These are phyloP conservation scores for Tetanocera ferruginea DNA, from an alignment of 2,888 invertebrate genomes.

Conservation along the genomic window DNA sequence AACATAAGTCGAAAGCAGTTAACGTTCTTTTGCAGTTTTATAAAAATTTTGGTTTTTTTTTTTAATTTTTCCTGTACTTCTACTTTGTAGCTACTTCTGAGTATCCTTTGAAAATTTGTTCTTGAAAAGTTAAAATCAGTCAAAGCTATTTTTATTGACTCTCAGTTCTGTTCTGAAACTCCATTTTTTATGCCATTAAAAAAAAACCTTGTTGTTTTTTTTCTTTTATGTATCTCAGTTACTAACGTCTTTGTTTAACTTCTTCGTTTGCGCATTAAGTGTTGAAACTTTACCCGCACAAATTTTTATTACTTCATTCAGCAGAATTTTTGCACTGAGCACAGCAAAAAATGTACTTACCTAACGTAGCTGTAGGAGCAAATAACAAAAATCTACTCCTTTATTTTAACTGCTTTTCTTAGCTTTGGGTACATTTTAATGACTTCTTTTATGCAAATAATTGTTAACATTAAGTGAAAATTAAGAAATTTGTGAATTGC, in stretches of 20 bases:
- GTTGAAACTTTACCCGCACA: background rate
- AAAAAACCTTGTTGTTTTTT: background rate
- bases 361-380: too few species aligned
- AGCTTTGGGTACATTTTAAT: background rate
- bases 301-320: background rate
- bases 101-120: background rate
- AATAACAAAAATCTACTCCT: background rate
- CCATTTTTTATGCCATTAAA: background rate
- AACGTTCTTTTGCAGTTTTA: too few species aligned
- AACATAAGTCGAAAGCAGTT: too few species aligned
- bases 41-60: too few species aligned
- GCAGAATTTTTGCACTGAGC: background rate
- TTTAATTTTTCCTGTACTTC: background rate
- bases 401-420: background rate
- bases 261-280: background rate
- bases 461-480: slow-evolving; percentile 5
- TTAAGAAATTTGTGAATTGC: slow-evolving; percentile 28
- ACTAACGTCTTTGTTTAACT: background rate
- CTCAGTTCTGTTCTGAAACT: background rate
- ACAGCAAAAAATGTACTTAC: background rate
- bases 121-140: background rate
- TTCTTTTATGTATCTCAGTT: background rate
- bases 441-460: slow-evolving; percentile 29
- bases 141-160: background rate
- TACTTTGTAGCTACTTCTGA: background rate